phyloP scores from a whole-genome alignment of 2,113 vertebrate species.

The human region DNA sequence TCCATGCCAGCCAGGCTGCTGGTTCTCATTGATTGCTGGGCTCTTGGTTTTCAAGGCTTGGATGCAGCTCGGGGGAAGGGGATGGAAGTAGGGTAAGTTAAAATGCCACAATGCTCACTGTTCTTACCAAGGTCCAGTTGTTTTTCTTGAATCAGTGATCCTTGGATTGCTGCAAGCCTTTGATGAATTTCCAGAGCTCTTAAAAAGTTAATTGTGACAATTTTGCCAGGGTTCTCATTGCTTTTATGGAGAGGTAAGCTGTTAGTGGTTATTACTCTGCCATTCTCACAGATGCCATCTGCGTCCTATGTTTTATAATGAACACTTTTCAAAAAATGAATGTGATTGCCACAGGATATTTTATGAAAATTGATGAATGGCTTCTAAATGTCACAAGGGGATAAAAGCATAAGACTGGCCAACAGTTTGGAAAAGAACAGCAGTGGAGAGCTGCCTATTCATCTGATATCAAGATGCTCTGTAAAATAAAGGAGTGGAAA shows the following conservation, averaged over 20 bases:
- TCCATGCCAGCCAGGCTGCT: neutral
- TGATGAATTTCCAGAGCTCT: neutral
- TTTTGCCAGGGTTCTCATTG: neutral
- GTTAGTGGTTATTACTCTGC: neutral
- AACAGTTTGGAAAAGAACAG: neutral
- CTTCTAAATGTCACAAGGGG: neutral
- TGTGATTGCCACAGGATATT: neutral
- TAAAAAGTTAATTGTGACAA: neutral
- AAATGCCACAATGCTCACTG: neutral
- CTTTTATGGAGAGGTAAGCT: neutral
- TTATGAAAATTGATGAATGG: slow-evolving; percentile 3
- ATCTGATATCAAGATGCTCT: neutral
- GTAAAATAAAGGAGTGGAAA: neutral
- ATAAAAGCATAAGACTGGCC: neutral
- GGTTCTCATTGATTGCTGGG: neutral
- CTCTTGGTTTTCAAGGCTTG: neutral
- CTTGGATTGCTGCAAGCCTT: neutral
- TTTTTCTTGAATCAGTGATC: neutral
- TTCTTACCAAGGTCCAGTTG: neutral
- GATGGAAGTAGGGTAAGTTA: neutral
- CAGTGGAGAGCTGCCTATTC: neutral
- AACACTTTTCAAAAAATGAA: neutral
- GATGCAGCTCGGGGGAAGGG: neutral
- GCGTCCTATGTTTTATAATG: neutral
- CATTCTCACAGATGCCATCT: neutral